Evolutionary conservation across 2,797 vertebrate species (phyloP).

Genomic region (Catharus ustulatus): DNA sequence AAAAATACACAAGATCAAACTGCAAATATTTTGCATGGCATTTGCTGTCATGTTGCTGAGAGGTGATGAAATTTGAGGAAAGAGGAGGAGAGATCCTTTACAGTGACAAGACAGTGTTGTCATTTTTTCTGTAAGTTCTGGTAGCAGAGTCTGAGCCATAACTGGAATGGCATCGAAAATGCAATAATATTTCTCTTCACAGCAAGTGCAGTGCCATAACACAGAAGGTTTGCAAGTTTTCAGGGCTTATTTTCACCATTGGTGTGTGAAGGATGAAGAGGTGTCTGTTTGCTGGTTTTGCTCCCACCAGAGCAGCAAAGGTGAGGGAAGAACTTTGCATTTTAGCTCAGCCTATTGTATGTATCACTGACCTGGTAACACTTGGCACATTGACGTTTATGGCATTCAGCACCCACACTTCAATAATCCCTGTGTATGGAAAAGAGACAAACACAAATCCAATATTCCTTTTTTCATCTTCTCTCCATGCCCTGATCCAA

Average conservation of each 20-base stretch:
- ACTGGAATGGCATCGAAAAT: background rate
- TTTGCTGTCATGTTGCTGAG: background rate
- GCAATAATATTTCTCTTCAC: background rate
- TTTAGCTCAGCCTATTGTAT: constrained; percentile 1
- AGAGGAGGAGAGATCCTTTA: background rate
- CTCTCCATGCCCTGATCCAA: background rate
- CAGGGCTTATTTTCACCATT: background rate
- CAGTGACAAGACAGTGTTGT: background rate
- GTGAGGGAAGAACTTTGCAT: background rate
- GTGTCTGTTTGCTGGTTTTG: background rate
- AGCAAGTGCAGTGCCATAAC: background rate
- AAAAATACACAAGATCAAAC: background rate
- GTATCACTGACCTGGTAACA: background rate
- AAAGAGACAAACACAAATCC: background rate
- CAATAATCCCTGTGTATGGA: background rate
- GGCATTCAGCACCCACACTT: constrained; percentile 20
- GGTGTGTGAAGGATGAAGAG: background rate
- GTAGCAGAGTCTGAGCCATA: background rate
- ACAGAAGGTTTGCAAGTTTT: background rate
- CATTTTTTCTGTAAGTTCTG: background rate
- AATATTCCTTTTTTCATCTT: background rate
- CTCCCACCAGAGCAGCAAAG: constrained; percentile 30
- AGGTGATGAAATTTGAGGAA: background rate
- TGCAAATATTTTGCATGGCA: background rate
- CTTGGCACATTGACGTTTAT: background rate